A percentile compares a stretch with the other conserved stretches of the same genome.
Evolutionary conservation across 2,888 invertebrate species (phyloP).

Genomic region (Drosophila phalerata): DNA sequence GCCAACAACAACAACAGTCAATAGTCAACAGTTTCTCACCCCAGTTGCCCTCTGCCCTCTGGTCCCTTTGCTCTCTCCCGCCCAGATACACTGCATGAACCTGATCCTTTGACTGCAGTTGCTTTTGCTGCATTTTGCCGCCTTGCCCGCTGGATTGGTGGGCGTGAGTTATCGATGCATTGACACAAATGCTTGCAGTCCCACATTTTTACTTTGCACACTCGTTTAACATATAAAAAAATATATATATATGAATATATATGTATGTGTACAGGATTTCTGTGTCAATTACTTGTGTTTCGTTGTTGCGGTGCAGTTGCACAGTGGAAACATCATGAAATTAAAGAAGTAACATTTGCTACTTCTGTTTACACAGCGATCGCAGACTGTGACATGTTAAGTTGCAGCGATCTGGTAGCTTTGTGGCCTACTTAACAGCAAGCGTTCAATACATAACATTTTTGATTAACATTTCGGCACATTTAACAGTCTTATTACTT

Average conservation of each 20-base stretch:
- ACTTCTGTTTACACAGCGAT: neutral
- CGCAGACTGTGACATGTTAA: neutral
- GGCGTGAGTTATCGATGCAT: constrained; percentile 69
- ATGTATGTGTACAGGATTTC: constrained; percentile 35
- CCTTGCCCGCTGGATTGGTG: constrained; percentile 25
- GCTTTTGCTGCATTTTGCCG: constrained; percentile 18
- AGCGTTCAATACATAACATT: too few species aligned
- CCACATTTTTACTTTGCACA: constrained; percentile 29
- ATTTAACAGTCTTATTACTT: neutral
- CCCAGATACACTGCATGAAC: constrained; percentile 7
- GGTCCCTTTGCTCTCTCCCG: neutral
- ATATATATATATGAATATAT: neutral
- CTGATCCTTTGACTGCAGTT: constrained; percentile 65
- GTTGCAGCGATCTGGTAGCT: neutral
- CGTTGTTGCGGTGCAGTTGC: constrained; percentile 19
- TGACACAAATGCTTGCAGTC: constrained; percentile 63
- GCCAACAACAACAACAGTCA: constrained; percentile 41
- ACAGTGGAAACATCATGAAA: constrained; percentile 28
- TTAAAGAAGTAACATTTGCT: neutral
- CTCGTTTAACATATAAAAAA: constrained; percentile 19
- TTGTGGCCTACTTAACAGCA: neutral
- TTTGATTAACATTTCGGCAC: neutral
- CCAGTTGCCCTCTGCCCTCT: constrained; percentile 6
- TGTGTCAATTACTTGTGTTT: constrained; percentile 55
- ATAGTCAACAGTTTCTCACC: constrained; percentile 45